Percentiles rank a stretch among this genome's conserved stretches.
phyloP scores from a whole-genome alignment of 92 coral and sea anemone genomes.

The Metridium senile region DNA sequence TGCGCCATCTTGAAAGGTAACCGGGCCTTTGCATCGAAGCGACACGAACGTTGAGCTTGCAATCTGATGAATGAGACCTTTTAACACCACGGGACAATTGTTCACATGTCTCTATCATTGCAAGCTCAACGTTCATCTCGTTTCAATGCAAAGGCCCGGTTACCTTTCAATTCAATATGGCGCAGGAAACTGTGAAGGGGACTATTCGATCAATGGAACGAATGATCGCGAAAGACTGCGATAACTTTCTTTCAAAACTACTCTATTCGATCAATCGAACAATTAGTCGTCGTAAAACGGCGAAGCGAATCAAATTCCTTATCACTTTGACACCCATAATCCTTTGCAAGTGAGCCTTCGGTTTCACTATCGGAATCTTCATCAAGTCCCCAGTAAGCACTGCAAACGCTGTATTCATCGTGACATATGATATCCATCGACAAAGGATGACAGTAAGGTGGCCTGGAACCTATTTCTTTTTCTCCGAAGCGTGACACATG shows the following conservation, averaged over 20 bases:
- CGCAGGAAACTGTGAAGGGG: too few relatives aligned
- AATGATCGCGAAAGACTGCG: too few relatives aligned
- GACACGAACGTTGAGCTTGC: too few relatives aligned
- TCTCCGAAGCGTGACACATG: conserved; percentile 1
- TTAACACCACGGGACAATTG: background rate
- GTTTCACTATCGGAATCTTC: background rate
- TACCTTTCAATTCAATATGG: too few relatives aligned
- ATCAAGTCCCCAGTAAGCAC: background rate
- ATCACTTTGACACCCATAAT: background rate
- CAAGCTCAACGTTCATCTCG: background rate
- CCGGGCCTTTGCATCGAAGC: too few relatives aligned
- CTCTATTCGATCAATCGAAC: background rate
- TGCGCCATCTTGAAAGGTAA: too few relatives aligned
- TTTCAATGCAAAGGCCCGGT: too few relatives aligned
- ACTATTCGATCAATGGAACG: too few relatives aligned
- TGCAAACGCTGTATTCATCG: background rate
- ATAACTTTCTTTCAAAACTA: too few relatives aligned
- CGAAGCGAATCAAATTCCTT: background rate
- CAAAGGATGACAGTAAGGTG: background rate
- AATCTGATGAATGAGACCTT: too few relatives aligned
- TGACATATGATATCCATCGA: background rate
- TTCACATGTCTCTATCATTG: too few relatives aligned
- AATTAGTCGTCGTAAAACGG: background rate
- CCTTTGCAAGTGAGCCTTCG: background rate
- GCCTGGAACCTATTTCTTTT: background rate